Evolutionary conservation across 2,888 invertebrate genomes (phyloP), one percentile per base, ranked within the genome.

Genomic region (Platynereis dumerilii): DNA sequence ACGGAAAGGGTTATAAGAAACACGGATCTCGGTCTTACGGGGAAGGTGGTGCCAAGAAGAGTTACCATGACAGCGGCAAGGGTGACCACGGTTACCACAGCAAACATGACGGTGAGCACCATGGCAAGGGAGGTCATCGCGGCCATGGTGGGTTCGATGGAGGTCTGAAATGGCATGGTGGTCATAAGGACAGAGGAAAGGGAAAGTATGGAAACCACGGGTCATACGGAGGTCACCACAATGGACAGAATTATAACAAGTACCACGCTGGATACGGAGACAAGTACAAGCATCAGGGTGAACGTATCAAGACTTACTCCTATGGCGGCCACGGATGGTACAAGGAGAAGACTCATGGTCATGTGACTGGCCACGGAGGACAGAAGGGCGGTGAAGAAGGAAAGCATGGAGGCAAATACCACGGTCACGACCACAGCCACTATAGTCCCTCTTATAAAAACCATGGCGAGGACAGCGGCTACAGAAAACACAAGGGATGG

Each of bases 251-350:
- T 27, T 54, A 61, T 1, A 54, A 54, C 10, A 54, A 54, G 15
- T 54, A 52, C 61, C 53, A 61, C 39, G 48, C 20, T n/a, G 48
- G 48, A n/a, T 22, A 12, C 22, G 48, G 48, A 5, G 61, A 61
- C 54, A 29, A 55, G 24, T 61, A 61, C 61, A 61, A 61, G 61
- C 61, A 61, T 42, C 53, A 61, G 39, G 61, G 61, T 22, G 53
- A 61, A 48, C 48, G 52, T 28, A 53, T 61, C 55, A 61, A 61
- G 61, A 61, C 61, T 26, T 61, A 61, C 42, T 61, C 61, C 1
- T 61, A 61, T 44, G 61, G 61, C 5, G 61, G 61, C 22, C 61
- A 61, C n/a, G 61, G 61, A 27, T 61, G 61, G 61, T 61, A 61
- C 61, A 61, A 61, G 61, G 61, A 61, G 54, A 48, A 61, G 24